Conservation (phyloP, 2,797 vertebrate species). For the Loriculus beryllinus region DNA sequence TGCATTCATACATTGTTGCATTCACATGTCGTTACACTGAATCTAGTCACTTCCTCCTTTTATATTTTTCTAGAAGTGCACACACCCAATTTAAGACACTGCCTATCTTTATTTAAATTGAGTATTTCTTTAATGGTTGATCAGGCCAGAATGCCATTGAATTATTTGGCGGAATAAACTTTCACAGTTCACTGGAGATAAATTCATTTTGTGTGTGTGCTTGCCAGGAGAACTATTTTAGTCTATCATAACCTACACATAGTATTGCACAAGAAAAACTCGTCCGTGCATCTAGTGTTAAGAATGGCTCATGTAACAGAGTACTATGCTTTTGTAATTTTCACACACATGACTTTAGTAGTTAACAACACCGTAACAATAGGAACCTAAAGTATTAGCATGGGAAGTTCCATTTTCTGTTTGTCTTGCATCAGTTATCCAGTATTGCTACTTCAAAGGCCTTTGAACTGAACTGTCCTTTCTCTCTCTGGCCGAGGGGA, state of each 20-base stretch:
- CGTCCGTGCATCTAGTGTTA: neutral
- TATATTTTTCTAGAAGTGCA: neutral
- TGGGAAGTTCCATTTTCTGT: neutral
- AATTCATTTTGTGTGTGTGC: neutral
- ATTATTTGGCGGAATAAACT: neutral
- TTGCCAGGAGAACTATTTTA: neutral
- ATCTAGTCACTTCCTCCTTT: neutral
- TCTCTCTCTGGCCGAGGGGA: too few species aligned
- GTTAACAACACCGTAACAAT: neutral
- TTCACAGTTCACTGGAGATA: rapidly evolving
- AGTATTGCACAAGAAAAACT: neutral
- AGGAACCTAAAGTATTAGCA: neutral
- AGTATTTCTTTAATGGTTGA: neutral
- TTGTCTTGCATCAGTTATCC: neutral
- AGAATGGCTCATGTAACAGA: neutral
- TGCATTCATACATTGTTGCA: neutral
- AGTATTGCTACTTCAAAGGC: neutral
- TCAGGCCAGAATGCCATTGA: neutral
- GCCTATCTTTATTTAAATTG: neutral
- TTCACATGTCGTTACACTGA: neutral
- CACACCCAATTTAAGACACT: neutral
- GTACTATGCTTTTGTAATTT: neutral
- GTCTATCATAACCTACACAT: neutral
- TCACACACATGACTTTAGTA: neutral
- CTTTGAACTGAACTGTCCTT: neutral